A percentile compares a stretch with the other conserved stretches of the same genome.
Evolutionary conservation across 2,888 invertebrate genomes (phyloP).

Genomic region (Podotricha telesiphe): DNA sequence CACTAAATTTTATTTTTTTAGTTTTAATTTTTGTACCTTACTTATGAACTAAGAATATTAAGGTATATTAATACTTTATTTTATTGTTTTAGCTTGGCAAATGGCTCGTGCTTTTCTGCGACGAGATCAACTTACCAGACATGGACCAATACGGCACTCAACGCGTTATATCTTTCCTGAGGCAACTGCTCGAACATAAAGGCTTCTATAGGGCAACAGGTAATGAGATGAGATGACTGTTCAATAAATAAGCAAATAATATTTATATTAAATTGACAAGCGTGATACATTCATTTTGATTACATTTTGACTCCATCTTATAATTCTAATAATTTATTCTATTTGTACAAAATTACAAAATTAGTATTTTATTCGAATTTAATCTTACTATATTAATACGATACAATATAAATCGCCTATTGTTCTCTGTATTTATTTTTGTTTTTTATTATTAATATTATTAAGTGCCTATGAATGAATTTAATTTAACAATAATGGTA

Average conservation of each 20-base stretch:
- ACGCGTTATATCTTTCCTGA: slow-evolving; percentile 98
- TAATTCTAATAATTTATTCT: no score
- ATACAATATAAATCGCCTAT: no score
- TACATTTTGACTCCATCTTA: no score
- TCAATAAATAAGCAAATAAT: no score
- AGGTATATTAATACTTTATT: background rate
- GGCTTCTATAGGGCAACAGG: slow-evolving; percentile 93
- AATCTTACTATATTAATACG: background rate
- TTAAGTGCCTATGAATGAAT: background rate
- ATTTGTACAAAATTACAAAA: no score
- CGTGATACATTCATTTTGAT: no score
- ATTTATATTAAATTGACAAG: no score
- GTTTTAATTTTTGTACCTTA: no score
- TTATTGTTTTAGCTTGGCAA: slow-evolving; percentile 89
- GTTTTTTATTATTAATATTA: no score
- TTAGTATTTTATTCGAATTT: background rate
- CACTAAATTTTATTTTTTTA: no score
- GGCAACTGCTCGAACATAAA: slow-evolving; percentile 98
- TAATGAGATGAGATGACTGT: no score
- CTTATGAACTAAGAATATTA: background rate
- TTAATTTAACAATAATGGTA: background rate
- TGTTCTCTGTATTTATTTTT: no score
- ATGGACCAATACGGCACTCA: slow-evolving; percentile 99
- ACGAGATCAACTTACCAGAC: slow-evolving; percentile 99
- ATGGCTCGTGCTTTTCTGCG: slow-evolving; percentile 99